A percentile compares a stretch with the other conserved stretches of the same genome.
Evolutionary conservation across 1,140 invertebrate genomes (phyloP).

Genomic region (Microplitis demolitor): DNA sequence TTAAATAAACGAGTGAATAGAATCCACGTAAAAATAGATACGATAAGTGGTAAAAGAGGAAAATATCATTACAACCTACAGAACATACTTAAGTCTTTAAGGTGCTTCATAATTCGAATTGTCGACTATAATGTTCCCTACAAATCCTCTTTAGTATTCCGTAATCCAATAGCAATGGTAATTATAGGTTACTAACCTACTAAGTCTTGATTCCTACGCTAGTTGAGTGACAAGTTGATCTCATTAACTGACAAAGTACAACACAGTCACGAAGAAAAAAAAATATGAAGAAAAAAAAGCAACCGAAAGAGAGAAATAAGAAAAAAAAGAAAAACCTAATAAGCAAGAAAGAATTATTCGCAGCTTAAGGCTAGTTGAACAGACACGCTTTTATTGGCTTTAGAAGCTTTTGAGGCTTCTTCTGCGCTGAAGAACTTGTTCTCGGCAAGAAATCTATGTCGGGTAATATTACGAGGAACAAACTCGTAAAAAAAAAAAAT

Average conservation of each 20-base stretch:
- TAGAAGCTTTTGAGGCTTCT: slow-evolving; percentile 3
- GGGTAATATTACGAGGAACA: not conserved
- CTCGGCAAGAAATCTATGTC: slow-evolving; percentile 1
- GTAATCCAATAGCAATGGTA: not conserved
- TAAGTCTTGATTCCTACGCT: no score
- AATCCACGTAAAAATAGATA: no score
- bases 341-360: not conserved
- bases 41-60: not conserved
- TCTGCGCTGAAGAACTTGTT: not conserved
- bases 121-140: not conserved
- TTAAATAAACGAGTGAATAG: not conserved
- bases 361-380: not conserved
- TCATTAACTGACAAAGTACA: no score
- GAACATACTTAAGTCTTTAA: slow-evolving; percentile 31
- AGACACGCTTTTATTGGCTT: slow-evolving; percentile 16
- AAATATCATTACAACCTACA: not conserved
- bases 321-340: not conserved
- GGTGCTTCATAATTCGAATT: slow-evolving; percentile 40
- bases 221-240: no score
- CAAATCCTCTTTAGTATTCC: not conserved
- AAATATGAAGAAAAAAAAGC: not conserved
- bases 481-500: not conserved
- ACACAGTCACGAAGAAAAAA: no score
- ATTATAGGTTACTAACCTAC: no score
- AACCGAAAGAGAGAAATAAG: not conserved